Evolutionary conservation across 2,113 vertebrate genomes (phyloP).

Genomic region (Hylia prasina): DNA sequence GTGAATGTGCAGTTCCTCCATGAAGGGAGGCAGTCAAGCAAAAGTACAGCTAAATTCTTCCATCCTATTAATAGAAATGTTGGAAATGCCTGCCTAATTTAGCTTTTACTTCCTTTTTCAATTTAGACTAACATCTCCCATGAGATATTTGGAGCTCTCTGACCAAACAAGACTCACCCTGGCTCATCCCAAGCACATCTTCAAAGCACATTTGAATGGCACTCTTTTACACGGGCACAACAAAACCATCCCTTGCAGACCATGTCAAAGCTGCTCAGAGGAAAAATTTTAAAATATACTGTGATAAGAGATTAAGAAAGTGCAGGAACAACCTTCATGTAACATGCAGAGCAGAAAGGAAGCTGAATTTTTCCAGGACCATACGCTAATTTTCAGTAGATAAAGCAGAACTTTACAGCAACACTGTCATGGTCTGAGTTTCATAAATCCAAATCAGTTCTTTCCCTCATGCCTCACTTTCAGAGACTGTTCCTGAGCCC

Average conservation of each 20-base stretch:
- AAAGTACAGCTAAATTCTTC: slow-evolving; percentile 21
- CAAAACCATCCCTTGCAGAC: neutral
- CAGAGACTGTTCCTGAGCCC: neutral
- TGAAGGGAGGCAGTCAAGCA: neutral
- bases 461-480: neutral
- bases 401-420: neutral
- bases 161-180: neutral
- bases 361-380: neutral
- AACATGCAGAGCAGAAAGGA: neutral
- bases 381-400: neutral
- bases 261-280: neutral
- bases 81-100: slow-evolving; percentile 44
- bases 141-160: neutral
- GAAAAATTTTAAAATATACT: neutral
- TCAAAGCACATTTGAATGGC: neutral
- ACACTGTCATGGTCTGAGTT: neutral
- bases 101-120: slow-evolving; percentile 47
- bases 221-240: neutral
- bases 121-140: slow-evolving; percentile 10
- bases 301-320: neutral
- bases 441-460: neutral
- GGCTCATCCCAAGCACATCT: neutral
- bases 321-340: neutral
- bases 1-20: neutral
- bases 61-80: slow-evolving; percentile 28